These are phyloP conservation scores for Drosophila ogumai DNA, from an alignment of 1,140 invertebrate species.

Conservation along the genomic window DNA sequence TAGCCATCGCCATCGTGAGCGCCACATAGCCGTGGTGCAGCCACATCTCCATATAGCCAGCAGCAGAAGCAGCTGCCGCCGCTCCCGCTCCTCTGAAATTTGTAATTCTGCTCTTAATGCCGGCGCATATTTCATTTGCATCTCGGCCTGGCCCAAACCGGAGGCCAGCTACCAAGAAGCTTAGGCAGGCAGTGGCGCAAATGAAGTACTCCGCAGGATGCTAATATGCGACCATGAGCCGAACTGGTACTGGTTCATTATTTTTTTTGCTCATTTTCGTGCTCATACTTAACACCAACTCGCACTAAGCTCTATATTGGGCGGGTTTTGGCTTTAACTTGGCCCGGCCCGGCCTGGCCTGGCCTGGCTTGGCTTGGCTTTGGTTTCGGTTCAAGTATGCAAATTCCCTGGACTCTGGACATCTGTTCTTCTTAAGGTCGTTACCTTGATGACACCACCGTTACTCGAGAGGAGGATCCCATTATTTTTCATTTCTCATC, in stretches of 20 bases:
- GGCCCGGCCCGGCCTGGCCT: neutral
- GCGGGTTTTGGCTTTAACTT: slow-evolving; percentile 17
- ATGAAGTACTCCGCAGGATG: slow-evolving; percentile 48
- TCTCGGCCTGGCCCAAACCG: slow-evolving; percentile 18
- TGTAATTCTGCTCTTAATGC: slow-evolving; percentile 72
- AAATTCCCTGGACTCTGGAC: slow-evolving; percentile 29
- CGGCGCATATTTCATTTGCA: slow-evolving; percentile 69
- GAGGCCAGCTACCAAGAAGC: slow-evolving; percentile 37
- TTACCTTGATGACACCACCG: slow-evolving; percentile 45
- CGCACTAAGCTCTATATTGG: slow-evolving; percentile 34
- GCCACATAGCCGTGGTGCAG: slow-evolving; percentile 3
- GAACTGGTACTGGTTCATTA: slow-evolving; percentile 43
- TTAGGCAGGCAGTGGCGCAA: slow-evolving; percentile 34
- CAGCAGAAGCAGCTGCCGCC: slow-evolving; percentile 22
- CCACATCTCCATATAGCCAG: slow-evolving; percentile 29
- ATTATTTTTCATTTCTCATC: slow-evolving; percentile 33
- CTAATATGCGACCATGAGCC: slow-evolving; percentile 43
- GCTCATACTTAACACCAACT: slow-evolving; percentile 38
- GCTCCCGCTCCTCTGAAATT: slow-evolving; percentile 58
- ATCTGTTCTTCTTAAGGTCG: slow-evolving; percentile 47
- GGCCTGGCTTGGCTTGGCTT: neutral
- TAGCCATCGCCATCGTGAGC: slow-evolving; percentile 17
- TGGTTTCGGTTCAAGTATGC: slow-evolving; percentile 36
- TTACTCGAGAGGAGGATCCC: slow-evolving; percentile 33
- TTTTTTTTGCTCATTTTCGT: slow-evolving; percentile 30